Evolutionary conservation across 2,113 vertebrate species (phyloP), one percentile per base, ranked within the genome.

Genomic region (Numenius arquata): DNA sequence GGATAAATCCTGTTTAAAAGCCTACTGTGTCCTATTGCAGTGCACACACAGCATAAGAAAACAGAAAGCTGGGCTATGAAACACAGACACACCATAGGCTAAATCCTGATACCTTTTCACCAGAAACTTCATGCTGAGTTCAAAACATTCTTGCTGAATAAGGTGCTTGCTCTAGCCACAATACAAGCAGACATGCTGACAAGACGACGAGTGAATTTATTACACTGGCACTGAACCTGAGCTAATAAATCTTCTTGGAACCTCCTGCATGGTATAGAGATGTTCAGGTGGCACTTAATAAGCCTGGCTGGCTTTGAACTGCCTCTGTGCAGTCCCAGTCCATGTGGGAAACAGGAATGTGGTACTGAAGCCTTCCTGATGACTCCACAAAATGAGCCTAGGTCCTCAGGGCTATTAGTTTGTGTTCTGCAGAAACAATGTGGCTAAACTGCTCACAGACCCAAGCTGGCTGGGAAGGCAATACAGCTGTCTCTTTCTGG

Each of bases 401-500:
- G 29, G 67, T 80, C 75, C 95, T 90, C 5, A 45, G 63, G 68
- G 83, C 59, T 84, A 55, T 88, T 88, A 77, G 72, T 23, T 86
- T 73, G 71, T 67, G 41, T 66, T 86, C 85, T 59, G 59, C 76
- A 86, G 75, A 32, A 8, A 10, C 11, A 66, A 1, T 10, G 32
- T 50, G 38, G 75, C 88, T 92, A 19, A 92, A 77, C 67, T 77
- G 50, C 88, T 92, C 40, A 2, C 63, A 80, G 86, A 53, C 26
- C 75, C 59, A 32, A 50, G 79, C 63, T 96, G 95, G 79, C 86
- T 77, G 41, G n/a, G 45, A 88, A 90, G 50, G 45, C 45, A 80
- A 63, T 43, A 88, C 92, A 93, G 88, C 75, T 95, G 90, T 56
- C 40, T 61, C 72, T 84, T 50, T n/a, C 55, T 94, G 95, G 94